Conservation (phyloP, 2,888 invertebrate species). For the Hypena proboscidalis region DNA sequence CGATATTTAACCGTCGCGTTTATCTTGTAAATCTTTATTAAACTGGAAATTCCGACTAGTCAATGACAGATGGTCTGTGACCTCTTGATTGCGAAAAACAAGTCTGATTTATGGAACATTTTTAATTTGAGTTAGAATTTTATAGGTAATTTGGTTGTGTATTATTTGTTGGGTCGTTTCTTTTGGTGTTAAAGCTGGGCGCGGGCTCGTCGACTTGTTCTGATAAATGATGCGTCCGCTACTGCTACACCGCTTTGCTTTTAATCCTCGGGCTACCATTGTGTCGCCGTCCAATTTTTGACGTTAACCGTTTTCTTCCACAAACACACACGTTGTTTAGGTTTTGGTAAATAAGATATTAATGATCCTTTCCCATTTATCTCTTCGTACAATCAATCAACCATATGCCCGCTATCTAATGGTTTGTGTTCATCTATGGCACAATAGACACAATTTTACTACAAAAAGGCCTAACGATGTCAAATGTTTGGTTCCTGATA, state of each 20-base stretch:
- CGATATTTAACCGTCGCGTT: slow-evolving; percentile 15
- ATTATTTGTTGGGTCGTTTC: slow-evolving; percentile 52
- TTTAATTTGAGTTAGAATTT: slow-evolving; percentile 33
- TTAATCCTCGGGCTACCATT: slow-evolving; percentile 79
- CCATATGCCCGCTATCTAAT: slow-evolving; percentile 56
- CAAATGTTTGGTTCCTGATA: slow-evolving; percentile 16
- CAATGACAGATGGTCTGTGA: slow-evolving; percentile 36
- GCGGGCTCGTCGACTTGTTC: slow-evolving; percentile 56
- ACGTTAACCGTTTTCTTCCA: slow-evolving; percentile 72
- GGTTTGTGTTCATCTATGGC: slow-evolving; percentile 49
- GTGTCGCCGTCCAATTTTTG: slow-evolving; percentile 77
- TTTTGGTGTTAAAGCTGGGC: slow-evolving; percentile 59
- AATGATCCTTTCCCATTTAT: slow-evolving; percentile 69
- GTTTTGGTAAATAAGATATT: slow-evolving; percentile 74
- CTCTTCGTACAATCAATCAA: slow-evolving; percentile 70
- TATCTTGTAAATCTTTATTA: slow-evolving; percentile 31
- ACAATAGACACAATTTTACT: slow-evolving; percentile 22
- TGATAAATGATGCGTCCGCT: slow-evolving; percentile 82
- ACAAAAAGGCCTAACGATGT: slow-evolving; percentile 28
- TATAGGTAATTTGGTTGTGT: slow-evolving; percentile 31
- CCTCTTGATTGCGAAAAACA: slow-evolving; percentile 33
- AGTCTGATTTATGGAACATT: slow-evolving; percentile 33
- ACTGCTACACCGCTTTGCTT: slow-evolving; percentile 82
- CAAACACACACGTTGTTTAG: slow-evolving; percentile 68
- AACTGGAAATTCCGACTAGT: slow-evolving; percentile 26